These are phyloP conservation scores for Pangasius macronema DNA, from an alignment of 2,797 vertebrate genomes.

Conservation along the genomic window DNA sequence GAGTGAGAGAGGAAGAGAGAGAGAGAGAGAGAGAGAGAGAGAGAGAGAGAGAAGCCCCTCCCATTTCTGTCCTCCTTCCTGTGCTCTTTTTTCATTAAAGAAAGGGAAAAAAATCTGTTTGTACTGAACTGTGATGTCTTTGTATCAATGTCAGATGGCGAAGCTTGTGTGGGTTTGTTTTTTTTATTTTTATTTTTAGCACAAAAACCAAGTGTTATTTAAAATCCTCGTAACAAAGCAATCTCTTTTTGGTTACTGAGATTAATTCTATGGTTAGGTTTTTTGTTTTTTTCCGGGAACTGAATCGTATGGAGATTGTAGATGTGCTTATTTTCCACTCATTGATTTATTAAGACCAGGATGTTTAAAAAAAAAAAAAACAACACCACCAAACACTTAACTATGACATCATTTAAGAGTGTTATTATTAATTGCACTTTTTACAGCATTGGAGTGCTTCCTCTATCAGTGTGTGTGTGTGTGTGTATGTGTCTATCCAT, in stretches of 20 bases:
- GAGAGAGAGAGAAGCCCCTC: slow-evolving; percentile 31
- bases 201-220: neutral
- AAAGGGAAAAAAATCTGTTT: slow-evolving; percentile 67
- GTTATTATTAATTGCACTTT: slow-evolving; percentile 79
- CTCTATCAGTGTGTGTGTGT: slow-evolving; percentile 47
- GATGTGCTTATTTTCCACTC: slow-evolving; percentile 64
- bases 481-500: slow-evolving; percentile 13
- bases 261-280: neutral
- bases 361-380: no score
- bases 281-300: neutral
- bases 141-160: slow-evolving; percentile 72
- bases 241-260: neutral
- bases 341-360: slow-evolving; percentile 74
- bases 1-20: slow-evolving; percentile 65
- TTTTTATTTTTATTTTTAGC: neutral
- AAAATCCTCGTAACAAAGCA: neutral
- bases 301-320: neutral
- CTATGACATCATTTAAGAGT: slow-evolving; percentile 78
- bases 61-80: slow-evolving; percentile 7
- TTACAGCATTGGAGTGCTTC: slow-evolving; percentile 68
- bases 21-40: neutral
- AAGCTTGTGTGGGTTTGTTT: neutral
- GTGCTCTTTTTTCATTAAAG: slow-evolving; percentile 25
- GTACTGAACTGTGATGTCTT: slow-evolving; percentile 70
- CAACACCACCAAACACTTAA: slow-evolving; percentile 82